Base-by-base conservation (phyloP, 2,888 invertebrate genomes). In the Phyto melanocephala region DNA sequence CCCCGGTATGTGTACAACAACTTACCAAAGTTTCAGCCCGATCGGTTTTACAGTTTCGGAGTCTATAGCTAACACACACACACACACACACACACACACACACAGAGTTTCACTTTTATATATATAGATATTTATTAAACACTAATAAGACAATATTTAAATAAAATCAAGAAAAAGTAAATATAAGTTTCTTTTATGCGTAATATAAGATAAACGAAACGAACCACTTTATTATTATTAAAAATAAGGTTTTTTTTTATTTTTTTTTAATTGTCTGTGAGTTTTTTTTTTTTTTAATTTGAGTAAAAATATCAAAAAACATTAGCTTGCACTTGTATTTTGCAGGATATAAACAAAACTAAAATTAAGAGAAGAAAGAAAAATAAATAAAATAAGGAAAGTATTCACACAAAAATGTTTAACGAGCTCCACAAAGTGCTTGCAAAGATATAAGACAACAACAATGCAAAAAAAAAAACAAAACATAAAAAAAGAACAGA, bases 371-470 rank as follows among this genome's bases (percentile, higher is more conserved):
- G 28, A 3, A 28, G 6, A 81, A 84, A 58, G 81, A 71, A 65
- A 81, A 45, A 77, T 74, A 37, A 62, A 76, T 70, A 83, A 86
- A 47, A 67, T 67, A 52, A 74, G 28, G 82, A 83, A 83, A 84
- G 83, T 85, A 82, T 86, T 86, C 86, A 86, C 85, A 86, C 84
- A 82, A 87, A 88, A 87, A 88, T 88, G 87, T 87, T 88, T 89
- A 89, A 89, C 89, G 89, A 89, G 88, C 88, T 79, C 71, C 87
- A 85, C 70, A 85, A 88, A 87, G 87, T 88, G 87, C 87, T 89
- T 87, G 88, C 86, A 86, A 87, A 86, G 85, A 86, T 80, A 80
- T 68, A 84, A 78, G 67, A 76, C 68, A 58, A 52, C 58, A 74
- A 81, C 63, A 63, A 13, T 62, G 11, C 62, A 74, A 45, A 40